These are phyloP conservation scores for Celastrina argiolus DNA, from an alignment of 2,888 invertebrate genomes.

Conservation along the genomic window DNA sequence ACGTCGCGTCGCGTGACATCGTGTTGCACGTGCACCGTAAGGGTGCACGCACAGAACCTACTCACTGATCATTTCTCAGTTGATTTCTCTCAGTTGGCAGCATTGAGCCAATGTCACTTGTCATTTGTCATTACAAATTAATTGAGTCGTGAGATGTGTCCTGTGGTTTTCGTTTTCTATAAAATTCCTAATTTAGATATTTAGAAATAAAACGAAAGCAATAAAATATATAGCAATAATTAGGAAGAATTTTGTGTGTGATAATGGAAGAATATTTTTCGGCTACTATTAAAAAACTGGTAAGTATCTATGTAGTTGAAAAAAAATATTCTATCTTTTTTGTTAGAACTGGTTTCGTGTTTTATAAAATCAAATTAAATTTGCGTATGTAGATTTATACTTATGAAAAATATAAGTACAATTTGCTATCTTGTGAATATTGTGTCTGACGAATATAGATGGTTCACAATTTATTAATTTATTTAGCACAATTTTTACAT, in stretches of 20 bases:
- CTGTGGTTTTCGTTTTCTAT: background rate
- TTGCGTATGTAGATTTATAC: background rate
- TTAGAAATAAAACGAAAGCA: slow-evolving; percentile 5
- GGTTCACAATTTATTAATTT: background rate
- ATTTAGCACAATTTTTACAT: background rate
- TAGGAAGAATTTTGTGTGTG: background rate
- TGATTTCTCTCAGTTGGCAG: background rate
- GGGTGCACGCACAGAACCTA: no score
- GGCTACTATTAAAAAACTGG: slow-evolving; percentile 16
- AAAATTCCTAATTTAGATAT: slow-evolving; percentile 1
- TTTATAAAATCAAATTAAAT: background rate
- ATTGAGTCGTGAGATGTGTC: slow-evolving; percentile 11
- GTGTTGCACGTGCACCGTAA: background rate
- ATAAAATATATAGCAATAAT: background rate
- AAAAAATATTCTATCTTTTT: background rate
- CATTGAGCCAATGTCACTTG: background rate
- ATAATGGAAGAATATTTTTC: slow-evolving; percentile 19
- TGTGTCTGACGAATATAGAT: background rate
- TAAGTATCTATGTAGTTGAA: background rate
- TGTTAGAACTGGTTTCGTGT: background rate
- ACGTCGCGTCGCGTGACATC: background rate
- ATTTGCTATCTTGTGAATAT: background rate
- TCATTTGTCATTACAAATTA: background rate
- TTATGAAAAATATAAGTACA: background rate
- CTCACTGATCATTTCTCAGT: background rate